These are phyloP conservation scores for Pteromalus puparum DNA, from an alignment of 1,140 invertebrate species.

Conservation along the genomic window DNA sequence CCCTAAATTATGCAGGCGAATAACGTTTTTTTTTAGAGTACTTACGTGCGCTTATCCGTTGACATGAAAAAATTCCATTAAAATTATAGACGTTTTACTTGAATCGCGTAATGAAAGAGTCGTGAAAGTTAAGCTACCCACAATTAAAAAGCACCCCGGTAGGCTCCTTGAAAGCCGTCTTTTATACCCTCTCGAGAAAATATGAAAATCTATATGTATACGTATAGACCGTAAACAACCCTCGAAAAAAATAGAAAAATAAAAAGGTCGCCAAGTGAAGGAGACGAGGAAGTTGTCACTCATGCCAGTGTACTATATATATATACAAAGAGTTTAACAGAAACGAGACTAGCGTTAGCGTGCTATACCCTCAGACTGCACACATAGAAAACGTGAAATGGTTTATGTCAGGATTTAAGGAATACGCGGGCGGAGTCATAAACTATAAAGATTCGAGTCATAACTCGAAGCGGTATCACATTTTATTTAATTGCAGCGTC, in stretches of 20 bases:
- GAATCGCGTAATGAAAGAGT: constrained; percentile 46
- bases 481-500: constrained; percentile 76
- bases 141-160: constrained; percentile 40
- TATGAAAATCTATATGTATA: constrained; percentile 50
- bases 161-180: constrained; percentile 8
- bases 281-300: constrained; percentile 36
- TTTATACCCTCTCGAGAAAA: constrained; percentile 17
- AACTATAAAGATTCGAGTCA: constrained; percentile 75
- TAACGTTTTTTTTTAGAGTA: constrained; percentile 28
- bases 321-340: constrained; percentile 27
- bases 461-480: constrained; percentile 74
- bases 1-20: not conserved
- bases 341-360: not conserved
- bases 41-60: constrained; percentile 18
- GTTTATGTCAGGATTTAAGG: constrained; percentile 72
- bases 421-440: constrained; percentile 69
- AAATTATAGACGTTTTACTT: constrained; percentile 18
- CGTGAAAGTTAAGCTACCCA: constrained; percentile 45
- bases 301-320: constrained; percentile 8
- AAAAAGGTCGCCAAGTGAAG: constrained; percentile 38
- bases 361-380: not conserved
- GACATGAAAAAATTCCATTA: constrained; percentile 46
- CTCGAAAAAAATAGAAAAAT: constrained; percentile 10
- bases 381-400: constrained; percentile 26
- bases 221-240: not conserved